These are phyloP conservation scores for Platyrinchus mystaceus DNA, from an alignment of 2,797 vertebrate species.

Conservation along the genomic window DNA sequence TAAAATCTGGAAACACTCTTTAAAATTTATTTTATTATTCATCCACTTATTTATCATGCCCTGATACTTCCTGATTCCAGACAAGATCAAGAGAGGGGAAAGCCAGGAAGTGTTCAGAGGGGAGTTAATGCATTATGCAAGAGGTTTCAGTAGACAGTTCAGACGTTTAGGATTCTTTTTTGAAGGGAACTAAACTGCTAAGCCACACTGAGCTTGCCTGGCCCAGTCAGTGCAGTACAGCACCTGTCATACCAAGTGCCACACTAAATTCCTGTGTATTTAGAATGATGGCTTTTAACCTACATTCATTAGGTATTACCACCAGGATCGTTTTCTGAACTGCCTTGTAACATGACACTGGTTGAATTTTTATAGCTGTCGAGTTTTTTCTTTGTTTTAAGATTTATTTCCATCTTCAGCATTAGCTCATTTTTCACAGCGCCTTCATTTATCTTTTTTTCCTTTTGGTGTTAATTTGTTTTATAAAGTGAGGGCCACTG, in stretches of 20 bases:
- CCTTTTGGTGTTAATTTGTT: not conserved
- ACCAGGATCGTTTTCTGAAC: not conserved
- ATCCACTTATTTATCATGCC: not conserved
- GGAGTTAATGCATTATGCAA: not conserved
- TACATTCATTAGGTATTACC: not conserved
- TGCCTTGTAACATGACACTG: fast-evolving
- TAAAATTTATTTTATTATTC: not conserved
- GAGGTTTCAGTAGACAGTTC: not conserved
- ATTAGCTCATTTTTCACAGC: not conserved
- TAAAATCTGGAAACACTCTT: not conserved
- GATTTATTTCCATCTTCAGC: not conserved
- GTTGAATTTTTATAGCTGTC: not conserved
- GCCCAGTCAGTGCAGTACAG: not conserved
- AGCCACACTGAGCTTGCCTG: not conserved
- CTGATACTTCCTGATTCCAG: not conserved
- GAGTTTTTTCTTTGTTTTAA: not conserved
- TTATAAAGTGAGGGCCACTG: not conserved
- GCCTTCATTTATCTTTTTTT: too few species aligned
- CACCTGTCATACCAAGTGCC: not conserved
- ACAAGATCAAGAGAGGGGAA: not conserved
- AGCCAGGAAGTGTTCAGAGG: not conserved
- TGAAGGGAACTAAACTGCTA: not conserved
- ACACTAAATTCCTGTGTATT: not conserved
- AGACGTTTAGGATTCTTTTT: not conserved
- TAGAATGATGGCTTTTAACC: not conserved